Base-by-base conservation (phyloP, 2,888 invertebrate species). In the Busseola fusca region DNA sequence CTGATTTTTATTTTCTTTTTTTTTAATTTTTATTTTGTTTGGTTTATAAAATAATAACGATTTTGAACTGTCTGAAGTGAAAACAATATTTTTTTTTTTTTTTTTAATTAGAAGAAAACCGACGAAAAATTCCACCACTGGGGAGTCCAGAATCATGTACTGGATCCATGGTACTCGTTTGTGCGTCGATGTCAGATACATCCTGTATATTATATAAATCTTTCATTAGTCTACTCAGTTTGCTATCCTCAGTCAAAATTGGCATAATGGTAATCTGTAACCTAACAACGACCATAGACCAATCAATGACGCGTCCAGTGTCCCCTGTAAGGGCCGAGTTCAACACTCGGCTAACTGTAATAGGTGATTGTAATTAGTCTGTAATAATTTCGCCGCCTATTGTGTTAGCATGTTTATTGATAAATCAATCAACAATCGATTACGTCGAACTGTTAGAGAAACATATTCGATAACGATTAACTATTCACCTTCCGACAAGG, bases 341-440 rank as follows among this genome's bases (percentile, higher is more conserved):
- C 59, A 40, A 37, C 42, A 68, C 25, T 52, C 25, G 34, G 21
- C 30, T 67, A 62, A 64, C 67, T 58, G 48, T 1, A n/a, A n/a
- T n/a, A n/a, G n/a, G n/a, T n/a, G n/a, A n/a, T n/a, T n/a, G n/a
- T n/a, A n/a, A n/a, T n/a, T n/a, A n/a, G 58, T 64, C 59, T 54
- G 45, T 80, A 42, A 37, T 65, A 25, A 76, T 30, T 25, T 42
- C n/a, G 40, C 27, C n/a, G 21, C 42, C 56, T 62, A 76, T 81
- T 77, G 72, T 76, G 50, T 60, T 21, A n/a, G 9, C 40, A 9
- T 72, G 72, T 72, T 81, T 76, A 72, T 65, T 72, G 21, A 12
- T 69, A 27, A 66, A 64, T 65, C 50, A 52, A 50, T 67, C 54
- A 76, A 71, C 34, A 71, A 80, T 76, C 42, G 52, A 42, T 68